A percentile compares a stretch with the other conserved stretches of the same genome.
Conservation (phyloP, 2,113 vertebrate species). For the Anguilla japonica region DNA sequence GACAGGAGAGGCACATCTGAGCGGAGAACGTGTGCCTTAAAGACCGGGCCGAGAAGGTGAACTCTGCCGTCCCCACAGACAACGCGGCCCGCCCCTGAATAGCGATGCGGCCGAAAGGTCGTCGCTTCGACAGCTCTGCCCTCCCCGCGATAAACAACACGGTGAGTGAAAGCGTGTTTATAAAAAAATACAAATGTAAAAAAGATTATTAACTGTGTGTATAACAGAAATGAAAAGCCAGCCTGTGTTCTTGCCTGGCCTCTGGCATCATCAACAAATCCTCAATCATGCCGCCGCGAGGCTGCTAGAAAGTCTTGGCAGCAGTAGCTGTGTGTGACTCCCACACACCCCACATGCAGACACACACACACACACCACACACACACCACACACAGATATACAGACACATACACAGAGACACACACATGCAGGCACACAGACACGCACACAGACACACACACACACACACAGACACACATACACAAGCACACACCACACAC, state of each 20-base stretch:
- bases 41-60: not conserved
- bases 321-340: not conserved
- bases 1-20: not conserved
- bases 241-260: not conserved
- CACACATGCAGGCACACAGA: too few relatives aligned
- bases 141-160: not conserved
- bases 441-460: too few relatives aligned
- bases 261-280: not conserved
- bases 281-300: not conserved
- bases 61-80: not conserved
- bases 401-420: too few relatives aligned
- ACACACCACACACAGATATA: too few relatives aligned
- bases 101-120: not conserved
- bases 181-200: not conserved
- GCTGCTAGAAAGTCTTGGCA: not conserved
- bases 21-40: not conserved
- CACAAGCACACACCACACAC: not conserved
- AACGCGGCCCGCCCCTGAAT: not conserved
- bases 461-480: too few relatives aligned
- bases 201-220: not conserved
- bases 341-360: not conserved
- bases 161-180: not conserved
- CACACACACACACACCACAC: too few relatives aligned
- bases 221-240: not conserved
- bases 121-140: not conserved